Evolutionary conservation across 53 echinoderm and acorn worm genomes (phyloP).

Genomic region (Temnopleurus reevesii): DNA sequence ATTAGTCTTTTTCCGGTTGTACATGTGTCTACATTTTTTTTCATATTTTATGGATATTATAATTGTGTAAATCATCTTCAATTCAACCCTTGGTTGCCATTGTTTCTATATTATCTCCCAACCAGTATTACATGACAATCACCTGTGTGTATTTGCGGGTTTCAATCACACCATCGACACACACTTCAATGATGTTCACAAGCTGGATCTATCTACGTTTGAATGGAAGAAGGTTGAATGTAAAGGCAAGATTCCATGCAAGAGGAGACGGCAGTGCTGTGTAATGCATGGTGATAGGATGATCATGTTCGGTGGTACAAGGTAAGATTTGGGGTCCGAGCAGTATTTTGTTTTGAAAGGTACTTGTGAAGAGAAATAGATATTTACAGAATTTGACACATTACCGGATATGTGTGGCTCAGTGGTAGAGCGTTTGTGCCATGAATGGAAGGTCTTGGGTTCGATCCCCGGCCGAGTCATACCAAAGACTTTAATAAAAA

Average conservation of each 20-base stretch:
- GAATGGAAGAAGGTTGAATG: conserved; percentile 86
- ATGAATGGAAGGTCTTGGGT: too few relatives aligned
- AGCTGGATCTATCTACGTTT: conserved; percentile 71
- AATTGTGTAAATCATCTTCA: neutral
- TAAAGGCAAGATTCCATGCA: conserved; percentile 72
- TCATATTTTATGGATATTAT: too few relatives aligned
- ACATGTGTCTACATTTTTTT: too few relatives aligned
- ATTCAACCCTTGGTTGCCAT: too few relatives aligned
- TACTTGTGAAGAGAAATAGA: too few relatives aligned
- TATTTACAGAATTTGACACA: too few relatives aligned
- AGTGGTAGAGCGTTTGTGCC: too few relatives aligned
- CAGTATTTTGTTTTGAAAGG: neutral
- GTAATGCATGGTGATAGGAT: conserved; percentile 76
- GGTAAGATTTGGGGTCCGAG: conserved; percentile 53
- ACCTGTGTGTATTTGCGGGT: conserved; percentile 89
- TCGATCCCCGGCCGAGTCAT: too few relatives aligned
- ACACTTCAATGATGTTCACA: conserved; percentile 88
- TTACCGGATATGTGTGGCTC: too few relatives aligned
- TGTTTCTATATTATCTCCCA: neutral
- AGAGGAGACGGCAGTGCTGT: conserved; percentile 90
- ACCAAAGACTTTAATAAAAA: too few relatives aligned
- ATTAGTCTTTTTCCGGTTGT: too few relatives aligned
- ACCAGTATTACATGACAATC: conserved; percentile 76
- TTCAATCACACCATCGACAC: conserved; percentile 81
- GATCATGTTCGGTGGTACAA: conserved; percentile 97